Evolutionary conservation across 1,140 invertebrate genomes (phyloP).

Genomic region (Drosophila nannoptera): DNA sequence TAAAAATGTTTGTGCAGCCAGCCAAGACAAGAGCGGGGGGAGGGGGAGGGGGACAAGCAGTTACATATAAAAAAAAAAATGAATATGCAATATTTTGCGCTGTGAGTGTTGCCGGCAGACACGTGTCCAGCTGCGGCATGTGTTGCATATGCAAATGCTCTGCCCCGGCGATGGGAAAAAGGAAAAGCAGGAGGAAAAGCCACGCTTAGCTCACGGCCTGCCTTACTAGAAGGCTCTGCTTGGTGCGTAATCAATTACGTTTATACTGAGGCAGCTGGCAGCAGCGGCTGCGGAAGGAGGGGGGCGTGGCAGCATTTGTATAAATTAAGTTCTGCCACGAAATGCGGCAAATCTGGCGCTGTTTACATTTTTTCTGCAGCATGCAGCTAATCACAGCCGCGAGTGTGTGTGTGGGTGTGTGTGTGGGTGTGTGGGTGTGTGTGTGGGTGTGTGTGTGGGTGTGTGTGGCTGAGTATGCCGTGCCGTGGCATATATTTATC

Average conservation of each 20-base stretch:
- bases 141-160: conserved; percentile 64
- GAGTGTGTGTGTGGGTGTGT: neutral
- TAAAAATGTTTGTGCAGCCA: conserved; percentile 53
- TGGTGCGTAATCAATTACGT: conserved; percentile 55
- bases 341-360: conserved; percentile 22
- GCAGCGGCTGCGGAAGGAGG: conserved; percentile 17
- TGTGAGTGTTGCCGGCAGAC: conserved; percentile 42
- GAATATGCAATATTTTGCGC: conserved; percentile 65
- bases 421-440: neutral
- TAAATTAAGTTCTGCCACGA: conserved; percentile 46
- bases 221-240: conserved; percentile 34
- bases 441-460: neutral
- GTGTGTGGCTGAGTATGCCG: conserved; percentile 2
- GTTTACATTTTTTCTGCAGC: neutral
- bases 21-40: too few relatives aligned
- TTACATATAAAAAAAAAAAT: conserved; percentile 52
- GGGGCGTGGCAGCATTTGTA: conserved; percentile 43
- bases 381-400: too few relatives aligned
- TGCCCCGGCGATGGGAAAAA: conserved; percentile 1
- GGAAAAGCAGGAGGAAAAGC: neutral
- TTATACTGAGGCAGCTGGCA: conserved; percentile 44
- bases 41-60: conserved; percentile 18
- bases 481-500: conserved; percentile 34
- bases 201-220: conserved; percentile 1
- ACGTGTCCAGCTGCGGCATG: conserved; percentile 48